These are phyloP conservation scores for Philhelius pedissequus DNA, from an alignment of 2,888 invertebrate species.

Conservation along the genomic window DNA sequence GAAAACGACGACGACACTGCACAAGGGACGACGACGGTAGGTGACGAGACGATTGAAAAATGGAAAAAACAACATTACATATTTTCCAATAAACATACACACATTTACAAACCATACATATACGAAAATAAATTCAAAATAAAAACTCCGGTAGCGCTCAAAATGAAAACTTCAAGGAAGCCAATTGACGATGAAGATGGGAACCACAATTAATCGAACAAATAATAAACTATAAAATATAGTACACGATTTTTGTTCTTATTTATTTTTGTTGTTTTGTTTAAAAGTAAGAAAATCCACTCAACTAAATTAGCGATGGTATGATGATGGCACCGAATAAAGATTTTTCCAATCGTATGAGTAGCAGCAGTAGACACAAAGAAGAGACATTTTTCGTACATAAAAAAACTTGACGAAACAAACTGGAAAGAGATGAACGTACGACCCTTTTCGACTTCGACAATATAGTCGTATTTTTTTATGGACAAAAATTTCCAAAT, in stretches of 20 bases:
- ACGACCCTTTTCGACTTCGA: neutral
- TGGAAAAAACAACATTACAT: slow-evolving; percentile 12
- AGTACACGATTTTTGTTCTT: neutral
- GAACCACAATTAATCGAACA: neutral
- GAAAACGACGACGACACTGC: neutral
- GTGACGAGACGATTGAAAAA: slow-evolving; percentile 7
- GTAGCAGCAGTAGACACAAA: neutral
- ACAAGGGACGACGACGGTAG: neutral
- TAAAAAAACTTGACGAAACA: neutral
- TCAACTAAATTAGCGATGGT: neutral
- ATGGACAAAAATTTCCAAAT: neutral
- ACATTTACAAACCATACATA: neutral
- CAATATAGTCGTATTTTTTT: neutral
- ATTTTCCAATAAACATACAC: slow-evolving; percentile 6
- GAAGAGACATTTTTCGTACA: neutral
- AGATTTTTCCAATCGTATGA: neutral
- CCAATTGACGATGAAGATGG: neutral
- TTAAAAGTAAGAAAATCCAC: slow-evolving; percentile 7
- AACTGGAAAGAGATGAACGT: neutral
- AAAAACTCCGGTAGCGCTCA: slow-evolving; percentile 1
- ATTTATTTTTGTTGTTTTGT: neutral
- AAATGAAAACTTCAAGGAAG: neutral
- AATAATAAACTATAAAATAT: neutral
- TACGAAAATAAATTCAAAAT: slow-evolving; percentile 27
- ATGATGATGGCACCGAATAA: neutral